Percentiles rank a stretch among this genome's conserved stretches.
phyloP scores from a whole-genome alignment of 2,797 vertebrate genomes.

The Cossypha dichroa region DNA sequence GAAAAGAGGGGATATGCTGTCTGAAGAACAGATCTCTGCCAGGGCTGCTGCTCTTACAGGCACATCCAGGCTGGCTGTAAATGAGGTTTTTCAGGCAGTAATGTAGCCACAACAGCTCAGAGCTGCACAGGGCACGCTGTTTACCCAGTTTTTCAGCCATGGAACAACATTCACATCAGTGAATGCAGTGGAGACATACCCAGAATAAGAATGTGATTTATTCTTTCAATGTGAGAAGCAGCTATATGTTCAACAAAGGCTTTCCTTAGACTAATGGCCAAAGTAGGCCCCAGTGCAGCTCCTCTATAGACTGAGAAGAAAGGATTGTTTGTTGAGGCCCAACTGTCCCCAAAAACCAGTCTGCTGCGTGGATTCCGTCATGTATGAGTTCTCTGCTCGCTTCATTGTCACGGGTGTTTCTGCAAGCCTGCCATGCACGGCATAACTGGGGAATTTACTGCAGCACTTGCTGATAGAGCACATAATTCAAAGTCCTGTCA shows the following conservation, averaged over 20 bases:
- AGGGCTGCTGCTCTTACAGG: neutral
- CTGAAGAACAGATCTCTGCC: neutral
- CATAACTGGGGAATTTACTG: slow-evolving; percentile 29
- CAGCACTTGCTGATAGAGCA: slow-evolving; percentile 17
- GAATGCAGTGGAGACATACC: slow-evolving; percentile 53
- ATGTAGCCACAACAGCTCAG: neutral
- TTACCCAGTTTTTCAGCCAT: slow-evolving; percentile 53
- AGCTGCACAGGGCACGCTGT: neutral
- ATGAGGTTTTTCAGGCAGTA: neutral
- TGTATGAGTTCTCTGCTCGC: slow-evolving; percentile 40
- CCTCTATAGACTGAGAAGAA: slow-evolving; percentile 51
- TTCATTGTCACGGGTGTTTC: slow-evolving; percentile 55
- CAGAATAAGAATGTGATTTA: slow-evolving; percentile 68
- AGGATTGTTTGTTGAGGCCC: slow-evolving; percentile 63
- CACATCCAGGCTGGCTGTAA: neutral
- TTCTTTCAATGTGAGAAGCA: slow-evolving; percentile 59
- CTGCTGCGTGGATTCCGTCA: slow-evolving; percentile 42
- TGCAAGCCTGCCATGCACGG: neutral
- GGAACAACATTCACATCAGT: slow-evolving; percentile 54
- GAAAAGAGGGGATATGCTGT: neutral
- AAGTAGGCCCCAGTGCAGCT: slow-evolving; percentile 42
- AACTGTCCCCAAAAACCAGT: slow-evolving; percentile 44
- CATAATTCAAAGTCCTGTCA: slow-evolving; percentile 46
- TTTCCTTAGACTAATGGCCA: slow-evolving; percentile 60
- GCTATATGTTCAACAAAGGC: slow-evolving; percentile 64